phyloP scores from a whole-genome alignment of 92 coral and sea anemone genomes.

The Actinernus sp. region DNA sequence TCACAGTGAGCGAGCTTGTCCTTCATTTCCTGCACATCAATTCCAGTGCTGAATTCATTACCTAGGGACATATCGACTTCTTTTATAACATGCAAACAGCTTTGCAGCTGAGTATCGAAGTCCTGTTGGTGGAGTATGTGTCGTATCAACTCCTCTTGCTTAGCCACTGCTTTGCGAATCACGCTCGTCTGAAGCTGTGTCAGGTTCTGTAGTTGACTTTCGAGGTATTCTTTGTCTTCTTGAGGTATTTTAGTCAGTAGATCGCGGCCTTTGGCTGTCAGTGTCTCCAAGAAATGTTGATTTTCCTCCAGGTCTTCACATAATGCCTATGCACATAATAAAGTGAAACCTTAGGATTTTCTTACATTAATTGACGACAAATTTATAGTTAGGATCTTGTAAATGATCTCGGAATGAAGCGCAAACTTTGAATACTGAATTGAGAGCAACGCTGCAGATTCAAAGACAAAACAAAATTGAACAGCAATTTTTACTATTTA shows the following conservation, averaged over 20 bases:
- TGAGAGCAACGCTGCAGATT: no score
- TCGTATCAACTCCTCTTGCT: conserved; percentile 82
- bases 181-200: conserved; percentile 70
- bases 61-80: conserved; percentile 76
- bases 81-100: conserved; percentile 76
- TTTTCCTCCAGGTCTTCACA: conserved; percentile 77
- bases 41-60: conserved; percentile 51
- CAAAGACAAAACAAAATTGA: no score
- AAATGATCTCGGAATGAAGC: no score
- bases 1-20: conserved; percentile 82
- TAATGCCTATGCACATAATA: conserved; percentile 51
- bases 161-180: conserved; percentile 73
- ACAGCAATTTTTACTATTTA: no score
- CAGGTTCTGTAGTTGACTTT: conserved; percentile 67
- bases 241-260: conserved; percentile 65
- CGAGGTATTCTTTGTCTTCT: conserved; percentile 58
- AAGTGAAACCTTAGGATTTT: no score
- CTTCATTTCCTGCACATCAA: conserved; percentile 73
- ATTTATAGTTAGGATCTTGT: no score
- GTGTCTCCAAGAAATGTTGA: conserved; percentile 59
- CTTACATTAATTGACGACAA: no score
- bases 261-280: conserved; percentile 59
- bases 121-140: conserved; percentile 88
- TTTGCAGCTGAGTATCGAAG: conserved; percentile 86
- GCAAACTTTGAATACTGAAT: no score